Evolutionary conservation across 2,797 vertebrate species (phyloP), one percentile per base, ranked within the genome.

Genomic region (Alexandromys oeconomus): DNA sequence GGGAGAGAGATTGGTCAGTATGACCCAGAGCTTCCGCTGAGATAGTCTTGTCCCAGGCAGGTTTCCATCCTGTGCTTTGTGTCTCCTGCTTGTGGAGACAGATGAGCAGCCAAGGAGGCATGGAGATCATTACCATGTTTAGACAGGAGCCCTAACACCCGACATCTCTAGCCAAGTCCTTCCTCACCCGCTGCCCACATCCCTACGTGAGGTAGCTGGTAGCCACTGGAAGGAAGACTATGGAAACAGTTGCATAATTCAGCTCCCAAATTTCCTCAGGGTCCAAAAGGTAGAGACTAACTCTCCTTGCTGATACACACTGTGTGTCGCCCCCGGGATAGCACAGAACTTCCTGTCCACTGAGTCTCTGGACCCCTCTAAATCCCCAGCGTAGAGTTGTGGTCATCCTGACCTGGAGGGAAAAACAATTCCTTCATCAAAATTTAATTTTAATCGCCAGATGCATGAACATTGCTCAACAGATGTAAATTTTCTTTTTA

Each of bases 361-460:
- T 27, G 6, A 77, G 1, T 90, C 54, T 96, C 87, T 89, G 46
- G 34, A 91, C 67, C 79, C 40, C 31, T 97, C 9, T 82, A 92
- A 89, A 86, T 63, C 43, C n/a, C 91, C 13, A 65, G 6, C 48
- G 34, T 78, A 37, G 4, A 63, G 5, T 21, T 80, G 69, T 89
- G 67, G 59, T 93, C 43, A 67, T 54, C 84, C 59, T 78, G 80
- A 51, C 31, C 71, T 5, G 10, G 40, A 59, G 46, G 61, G 95
- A 88, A 87, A 92, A 21, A 79, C 21, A 91, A 87, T 77, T 88
- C 23, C 23, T 92, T 93, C 89, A n/a, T 84, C 31, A 95, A 96
- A 92, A 87, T 92, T n/a, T 74, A 43, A 77, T 59, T 93, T 84
- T 95, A 94, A 92, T 86, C 92, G 51, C 14, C 82, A 97, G 29